Percentiles rank a stretch among this genome's conserved stretches.
These are phyloP conservation scores for Leptodirus hochenwartii DNA, from an alignment of 2,888 invertebrate species.

Conservation along the genomic window DNA sequence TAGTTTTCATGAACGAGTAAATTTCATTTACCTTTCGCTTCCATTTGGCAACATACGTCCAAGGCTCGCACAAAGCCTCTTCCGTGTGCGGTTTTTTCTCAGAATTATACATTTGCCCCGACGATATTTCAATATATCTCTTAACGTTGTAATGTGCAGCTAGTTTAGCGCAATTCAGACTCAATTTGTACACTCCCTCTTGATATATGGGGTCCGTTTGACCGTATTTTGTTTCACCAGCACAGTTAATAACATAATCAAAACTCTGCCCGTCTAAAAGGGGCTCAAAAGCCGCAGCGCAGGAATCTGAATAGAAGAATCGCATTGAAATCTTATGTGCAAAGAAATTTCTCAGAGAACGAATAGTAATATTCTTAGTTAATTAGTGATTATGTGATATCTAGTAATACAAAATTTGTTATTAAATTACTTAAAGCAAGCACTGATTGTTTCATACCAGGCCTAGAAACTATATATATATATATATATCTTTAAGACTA, in stretches of 20 bases:
- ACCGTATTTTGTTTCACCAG: constrained; percentile 76
- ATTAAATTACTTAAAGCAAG: too few species aligned
- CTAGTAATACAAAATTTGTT: too few species aligned
- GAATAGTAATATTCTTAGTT: too few species aligned
- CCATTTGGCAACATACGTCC: constrained; percentile 70
- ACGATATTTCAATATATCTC: constrained; percentile 67
- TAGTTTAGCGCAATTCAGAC: constrained; percentile 64
- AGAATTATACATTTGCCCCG: constrained; percentile 61
- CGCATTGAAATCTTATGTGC: too few species aligned
- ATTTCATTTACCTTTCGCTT: constrained; percentile 43
- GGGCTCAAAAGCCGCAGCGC: constrained; percentile 53
- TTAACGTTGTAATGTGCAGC: constrained; percentile 50
- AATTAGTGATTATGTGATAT: too few species aligned
- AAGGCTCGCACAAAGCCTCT: constrained; percentile 57
- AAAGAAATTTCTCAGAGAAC: too few species aligned
- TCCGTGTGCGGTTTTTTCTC: constrained; percentile 68
- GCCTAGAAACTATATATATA: too few species aligned
- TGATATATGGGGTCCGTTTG: constrained; percentile 81
- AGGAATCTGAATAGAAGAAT: too few species aligned
- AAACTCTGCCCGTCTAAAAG: constrained; percentile 37
- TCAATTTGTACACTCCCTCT: constrained; percentile 73
- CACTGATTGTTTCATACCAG: too few species aligned
- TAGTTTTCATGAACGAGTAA: too few species aligned
- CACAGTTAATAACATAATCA: constrained; percentile 76
- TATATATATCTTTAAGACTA: too few species aligned